Evolutionary conservation across 2,888 invertebrate genomes (phyloP), one percentile per base, ranked within the genome.

Genomic region (Galerucella pusilla): DNA sequence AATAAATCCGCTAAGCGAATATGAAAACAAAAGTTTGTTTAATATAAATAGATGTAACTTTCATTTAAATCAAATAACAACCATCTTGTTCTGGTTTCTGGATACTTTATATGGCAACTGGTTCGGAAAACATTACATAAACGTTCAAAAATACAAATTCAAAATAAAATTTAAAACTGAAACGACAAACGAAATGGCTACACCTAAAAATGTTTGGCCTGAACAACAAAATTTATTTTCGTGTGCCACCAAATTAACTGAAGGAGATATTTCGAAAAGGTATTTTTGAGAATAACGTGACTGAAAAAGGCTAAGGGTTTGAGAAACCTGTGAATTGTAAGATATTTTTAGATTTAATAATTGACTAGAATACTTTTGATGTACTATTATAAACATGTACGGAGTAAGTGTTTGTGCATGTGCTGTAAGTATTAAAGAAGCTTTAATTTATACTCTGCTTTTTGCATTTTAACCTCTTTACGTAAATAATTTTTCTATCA

Each of bases 381-480:
- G 87, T 87, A 87, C 82, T 83, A 81, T 82, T 78, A 83, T 80
- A 76, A 79, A 86, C 84, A 87, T 86, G 86, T 88, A 86, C 85
- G 85, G 84, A 85, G 87, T 88, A 86, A 87, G 86, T 88, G 88
- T 88, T 85, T 87, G 87, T 88, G 88, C 88, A 88, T 88, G 88
- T 87, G 87, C 86, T 86, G 85, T 86, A 86, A 84, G 83, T 85
- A 85, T 86, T 86, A 85, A 84, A 81, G 76, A 73, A 80, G 81
- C 81, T 83, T 83, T 78, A 75, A 78, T 78, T 78, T 76, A 79
- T 75, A 78, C 76, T 77, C 73, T 73, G 77, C 75, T 80, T 78
- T 74, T 70, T 74, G 73, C 79, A 74, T 79, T 67, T 63, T 77
- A 70, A 68, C 60, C 68, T 63, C 14, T 25, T 66, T 45, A 74